Base-by-base conservation (phyloP, 2,797 vertebrate genomes). In the Odontamblyopus rebecca region DNA sequence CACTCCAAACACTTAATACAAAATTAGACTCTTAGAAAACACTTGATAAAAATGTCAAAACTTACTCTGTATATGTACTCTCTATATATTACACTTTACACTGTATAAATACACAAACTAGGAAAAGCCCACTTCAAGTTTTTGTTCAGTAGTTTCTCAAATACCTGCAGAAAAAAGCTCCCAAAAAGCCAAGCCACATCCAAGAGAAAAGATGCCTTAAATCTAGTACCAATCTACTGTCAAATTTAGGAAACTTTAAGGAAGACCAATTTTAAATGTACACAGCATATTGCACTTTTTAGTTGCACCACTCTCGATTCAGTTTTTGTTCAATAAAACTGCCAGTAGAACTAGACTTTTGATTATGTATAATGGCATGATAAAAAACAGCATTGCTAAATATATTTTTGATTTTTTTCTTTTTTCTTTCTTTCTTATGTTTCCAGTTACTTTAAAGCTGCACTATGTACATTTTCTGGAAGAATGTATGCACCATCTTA, bases 51-150 rank as follows among this genome's bases (percentile, higher is more conserved):
- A 92, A 89, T 76, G 71, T 38, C 74, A 51, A 19, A 80, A 79
- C 74, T 82, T 76, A 69, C 60, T 74, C 61, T 44, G 19, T 75
- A 77, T 85, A 69, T 79, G 53, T 70, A 71, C 66, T 57, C 23
- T 56, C 19, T 81, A 86, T 87, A 89, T 88, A 85, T 89, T 88
- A 88, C 71, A 86, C 56, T 82, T 85, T 38, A 69, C 80, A 82
- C 70, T 83, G 71, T 82, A 78, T 69, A 77, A 53, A 74, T 66
- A 53, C 79, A 56, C 67, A 82, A 73, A 77, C 68, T 79, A 74
- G 70, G 19, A 83, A 88, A 87, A 77, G 50, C 72, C 78, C 84
- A 85, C 74, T 89, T 91, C 85, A 92, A 90, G 81, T 86, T 82
- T 80, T 80, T 29, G 15, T 50, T 74, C 86, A 89, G 88, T 82